Base-by-base conservation (phyloP, 1,140 invertebrate species). In the Drosophila miranda region DNA sequence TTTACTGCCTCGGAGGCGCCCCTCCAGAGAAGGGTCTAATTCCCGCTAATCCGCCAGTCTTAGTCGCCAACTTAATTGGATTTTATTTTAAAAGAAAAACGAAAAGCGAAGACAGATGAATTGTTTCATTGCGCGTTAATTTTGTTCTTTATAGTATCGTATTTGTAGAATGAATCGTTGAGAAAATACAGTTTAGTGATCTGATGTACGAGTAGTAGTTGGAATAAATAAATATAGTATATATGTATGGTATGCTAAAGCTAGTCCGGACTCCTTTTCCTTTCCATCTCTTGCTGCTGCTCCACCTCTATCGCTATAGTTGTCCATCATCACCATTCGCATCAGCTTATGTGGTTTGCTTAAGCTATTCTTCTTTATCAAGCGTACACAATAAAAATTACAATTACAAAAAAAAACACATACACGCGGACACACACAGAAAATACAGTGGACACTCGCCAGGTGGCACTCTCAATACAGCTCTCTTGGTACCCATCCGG, bases 361-460 rank as follows among this genome's bases (percentile, higher is more conserved):
- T 26, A 26, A 26, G 5, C 5, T 5, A 26, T 26, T 26, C 3
- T 26, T 26, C 4, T 26, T 26, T 26, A 26, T 44, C 43, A 23
- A 51, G 52, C 30, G 42, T 57, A 44, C 57, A 66, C 78, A 82
- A 83, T 78, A 83, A 82, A 82, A 83, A 75, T 83, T 64, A 81
- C 55, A 59, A 63, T 55, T 49, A 72, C 52, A 52, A 55, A 68
- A 66, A 55, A 68, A 50, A 46, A 59, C 4, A 46, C 8, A 26
- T 9, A 43, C 30, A 45, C 41, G 11, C 42, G 23, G 21, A 49
- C 56, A 34, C 5, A 38, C 11, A 19, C 0, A 43, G 41, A 55
- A 14, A 43, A 43, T 26, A 38, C 64, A 68, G 49, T 68, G 46
- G 61, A 14, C 30, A 48, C 14, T 16, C 8, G 7, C 0, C 28